Evolutionary conservation across 2,797 vertebrate genomes (phyloP), one percentile per base, ranked within the genome.

Genomic region (Scyliorhinus canicula): DNA sequence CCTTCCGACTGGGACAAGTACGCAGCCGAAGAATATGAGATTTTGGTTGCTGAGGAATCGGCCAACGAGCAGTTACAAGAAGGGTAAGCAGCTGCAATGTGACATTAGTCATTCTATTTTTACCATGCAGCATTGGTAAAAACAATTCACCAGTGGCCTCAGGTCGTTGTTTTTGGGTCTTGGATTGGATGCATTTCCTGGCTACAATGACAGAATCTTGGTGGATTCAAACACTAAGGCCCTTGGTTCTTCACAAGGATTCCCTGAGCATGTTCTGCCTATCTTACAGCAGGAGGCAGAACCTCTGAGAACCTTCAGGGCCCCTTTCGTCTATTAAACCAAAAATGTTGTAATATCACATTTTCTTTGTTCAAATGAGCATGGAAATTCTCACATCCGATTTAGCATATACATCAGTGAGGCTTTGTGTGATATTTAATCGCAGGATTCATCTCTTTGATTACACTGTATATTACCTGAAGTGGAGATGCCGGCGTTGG

Each of bases 1-100:
- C 99, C 99, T 19, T 99, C 98, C 0, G 99, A 99, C 96, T 99
- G 99, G 99, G 99, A 99, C 97, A 98, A 98, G 96, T 99, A 99
- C 1, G 99, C 99, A 88, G 98, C 99, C 6, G 99, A 99, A 95
- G 99, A 99, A 95, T 99, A 99, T 0, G 99, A 99, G 97, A 98
- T 99, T 85, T 98, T 99, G 95, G 99, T 99, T 95, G 98, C 99
- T 0, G 99, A 99, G 96, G 99, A 99, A 96, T 99, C 99, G 0
- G 98, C 99, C 95, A 99, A 98, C 0, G 98, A 99, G 40, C 98
- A 98, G 96, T 97, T 99, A 93, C 99, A 99, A 31, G 99, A 99
- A 95, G 98, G 98, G 99, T 99, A 97, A 96, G 97, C 96, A 16
- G 31, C 47, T 94, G 28, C 67, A 74, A 67, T 44, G n/a, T 93